Base-by-base conservation (phyloP, 2,888 invertebrate genomes). In the Andrena bicolor region DNA sequence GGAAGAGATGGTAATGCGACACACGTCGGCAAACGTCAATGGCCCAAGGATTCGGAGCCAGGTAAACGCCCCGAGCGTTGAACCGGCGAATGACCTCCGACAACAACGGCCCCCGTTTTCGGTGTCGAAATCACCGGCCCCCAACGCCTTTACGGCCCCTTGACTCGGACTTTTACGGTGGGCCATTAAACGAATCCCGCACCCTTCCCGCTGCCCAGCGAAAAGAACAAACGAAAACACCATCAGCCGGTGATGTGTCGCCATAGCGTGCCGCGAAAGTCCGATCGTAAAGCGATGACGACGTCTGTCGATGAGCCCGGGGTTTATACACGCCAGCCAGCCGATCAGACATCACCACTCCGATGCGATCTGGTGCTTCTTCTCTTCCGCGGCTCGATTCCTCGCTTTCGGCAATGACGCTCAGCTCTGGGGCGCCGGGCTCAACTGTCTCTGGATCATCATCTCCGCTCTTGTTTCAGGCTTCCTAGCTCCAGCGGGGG, bases 61-160 rank as follows among this genome's bases (percentile, higher is more conserved):
- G 89, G 87, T 88, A 87, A 86, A 89, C 81, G 88, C 82, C 80
- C 84, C 82, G 88, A 80, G 66, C 91, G 84, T 91, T 91, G 90
- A 91, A 91, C 90, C 91, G 89, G 88, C 90, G 90, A 89, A 90
- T 88, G 91, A 91, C 91, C 91, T 91, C 90, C 86, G 90, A 89
- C 90, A 90, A 91, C 89, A 90, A 90, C 89, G 87, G 84, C 83
- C 90, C 82, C 79, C 86, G 87, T 90, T 89, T 89, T 89, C 84
- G 84, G 76, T 83, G 77, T 85, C 85, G 84, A 86, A 80, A 88
- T 84, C 85, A 73, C 79, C 72, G 75, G 61, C 56, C 28, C 28
- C 28, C 76, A 53, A 83, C 74, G 72, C 56, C 80, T 77, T 83
- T 49, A 76, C 79, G 76, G 75, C 80, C 26, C 60, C 51, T 51